Conservation (phyloP, 2,888 invertebrate species). For the Odontocolon sp. region DNA sequence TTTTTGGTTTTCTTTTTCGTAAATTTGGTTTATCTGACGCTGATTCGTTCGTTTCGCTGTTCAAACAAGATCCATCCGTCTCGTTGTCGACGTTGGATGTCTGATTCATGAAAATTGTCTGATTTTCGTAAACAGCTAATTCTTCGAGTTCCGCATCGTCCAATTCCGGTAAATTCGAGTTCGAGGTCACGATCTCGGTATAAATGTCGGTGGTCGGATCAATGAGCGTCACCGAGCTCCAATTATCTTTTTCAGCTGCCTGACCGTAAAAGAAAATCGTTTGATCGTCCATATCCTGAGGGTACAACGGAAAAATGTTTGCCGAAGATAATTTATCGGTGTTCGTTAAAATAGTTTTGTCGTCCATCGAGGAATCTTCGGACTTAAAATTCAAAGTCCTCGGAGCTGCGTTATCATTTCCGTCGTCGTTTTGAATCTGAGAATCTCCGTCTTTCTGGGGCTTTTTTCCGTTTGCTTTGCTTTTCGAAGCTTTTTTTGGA, state of each 20-base stretch:
- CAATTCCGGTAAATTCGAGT: neutral
- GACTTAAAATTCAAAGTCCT: neutral
- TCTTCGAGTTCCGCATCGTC: neutral
- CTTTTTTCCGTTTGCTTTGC: neutral
- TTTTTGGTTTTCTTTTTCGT: too few relatives aligned
- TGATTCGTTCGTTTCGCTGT: too few relatives aligned
- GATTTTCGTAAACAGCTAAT: neutral
- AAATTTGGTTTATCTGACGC: too few relatives aligned
- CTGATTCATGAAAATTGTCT: neutral
- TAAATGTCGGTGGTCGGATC: neutral
- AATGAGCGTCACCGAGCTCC: constrained; percentile 12
- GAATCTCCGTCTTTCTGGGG: neutral
- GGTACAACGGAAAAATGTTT: constrained; percentile 20
- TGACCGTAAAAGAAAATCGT: constrained; percentile 41
- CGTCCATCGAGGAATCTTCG: neutral
- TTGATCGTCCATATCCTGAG: constrained; percentile 32
- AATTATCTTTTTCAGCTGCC: constrained; percentile 4
- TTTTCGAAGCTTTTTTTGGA: neutral
- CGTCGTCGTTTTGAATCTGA: neutral
- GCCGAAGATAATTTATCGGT: neutral
- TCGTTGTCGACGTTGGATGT: neutral
- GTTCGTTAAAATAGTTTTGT: too few relatives aligned
- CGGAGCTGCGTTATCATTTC: neutral
- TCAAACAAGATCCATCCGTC: too few relatives aligned
- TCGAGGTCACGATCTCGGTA: neutral